A percentile compares a stretch with the other conserved stretches of the same genome.
Evolutionary conservation across 2,888 invertebrate species (phyloP).

Genomic region (Noctua comes): DNA sequence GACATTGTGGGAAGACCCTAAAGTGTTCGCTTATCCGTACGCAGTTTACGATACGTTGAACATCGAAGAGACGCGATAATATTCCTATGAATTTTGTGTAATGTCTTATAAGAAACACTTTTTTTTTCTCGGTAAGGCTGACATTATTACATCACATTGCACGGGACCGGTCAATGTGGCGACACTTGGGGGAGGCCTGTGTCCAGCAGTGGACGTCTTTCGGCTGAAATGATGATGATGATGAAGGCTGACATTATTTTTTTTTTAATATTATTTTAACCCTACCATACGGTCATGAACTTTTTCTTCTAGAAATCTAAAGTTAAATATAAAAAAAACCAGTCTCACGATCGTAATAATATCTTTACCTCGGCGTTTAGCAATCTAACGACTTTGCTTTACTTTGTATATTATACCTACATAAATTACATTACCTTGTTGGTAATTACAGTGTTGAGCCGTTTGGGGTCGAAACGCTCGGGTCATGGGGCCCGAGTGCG

Average conservation of each 20-base stretch:
- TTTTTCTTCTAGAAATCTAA: neutral
- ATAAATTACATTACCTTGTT: too few relatives aligned
- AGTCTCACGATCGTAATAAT: neutral
- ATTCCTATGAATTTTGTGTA: neutral
- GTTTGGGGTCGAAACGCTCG: too few relatives aligned
- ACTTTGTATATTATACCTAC: neutral
- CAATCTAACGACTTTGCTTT: neutral
- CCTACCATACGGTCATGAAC: neutral
- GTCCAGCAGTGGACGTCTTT: too few relatives aligned
- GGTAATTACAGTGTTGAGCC: too few relatives aligned
- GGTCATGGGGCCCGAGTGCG: too few relatives aligned
- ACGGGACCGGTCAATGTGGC: too few relatives aligned
- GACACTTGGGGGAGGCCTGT: too few relatives aligned
- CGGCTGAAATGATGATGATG: too few relatives aligned
- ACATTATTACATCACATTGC: too few relatives aligned
- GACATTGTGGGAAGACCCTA: neutral
- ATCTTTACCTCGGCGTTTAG: neutral
- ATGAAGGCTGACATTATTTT: neutral
- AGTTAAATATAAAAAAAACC: neutral
- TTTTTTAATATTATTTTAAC: neutral
- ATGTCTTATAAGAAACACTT: neutral
- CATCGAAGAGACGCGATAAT: neutral
- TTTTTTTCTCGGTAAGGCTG: neutral
- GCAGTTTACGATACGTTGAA: neutral
- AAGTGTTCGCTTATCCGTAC: neutral